Conservation (phyloP, 2,888 invertebrate species). For the Molanna angustata region DNA sequence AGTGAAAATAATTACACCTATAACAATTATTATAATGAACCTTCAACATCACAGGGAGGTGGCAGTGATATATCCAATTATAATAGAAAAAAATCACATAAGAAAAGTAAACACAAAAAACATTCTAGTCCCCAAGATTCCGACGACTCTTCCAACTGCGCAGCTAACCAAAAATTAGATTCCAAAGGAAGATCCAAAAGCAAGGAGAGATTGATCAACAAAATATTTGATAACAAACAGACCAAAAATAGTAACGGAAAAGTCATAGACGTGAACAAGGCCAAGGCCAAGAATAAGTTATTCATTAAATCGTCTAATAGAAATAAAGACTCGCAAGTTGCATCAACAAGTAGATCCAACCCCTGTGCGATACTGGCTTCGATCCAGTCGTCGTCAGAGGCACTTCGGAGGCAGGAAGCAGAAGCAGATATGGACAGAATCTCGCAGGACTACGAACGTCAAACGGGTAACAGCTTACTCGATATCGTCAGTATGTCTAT, state of each 20-base stretch:
- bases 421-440: not conserved
- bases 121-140: not conserved
- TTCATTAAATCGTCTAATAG: slow-evolving; percentile 4
- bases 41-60: slow-evolving; percentile 2
- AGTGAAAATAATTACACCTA: not conserved
- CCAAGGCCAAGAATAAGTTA: slow-evolving; percentile 21
- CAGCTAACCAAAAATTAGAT: slow-evolving; percentile 20
- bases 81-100: slow-evolving; percentile 18
- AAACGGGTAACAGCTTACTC: slow-evolving; percentile 12
- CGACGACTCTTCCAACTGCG: slow-evolving; percentile 5
- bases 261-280: slow-evolving; percentile 13
- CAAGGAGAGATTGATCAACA: slow-evolving; percentile 15
- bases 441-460: not conserved
- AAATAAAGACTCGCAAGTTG: not conserved
- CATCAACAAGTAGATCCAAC: slow-evolving; percentile 11
- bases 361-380: not conserved
- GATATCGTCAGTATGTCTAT: slow-evolving; percentile 21
- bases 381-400: not conserved
- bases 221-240: slow-evolving; percentile 17
- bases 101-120: slow-evolving; percentile 22
- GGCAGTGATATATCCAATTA: not conserved
- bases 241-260: slow-evolving; percentile 7
- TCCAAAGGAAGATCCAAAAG: slow-evolving; percentile 23
- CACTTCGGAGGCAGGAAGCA: not conserved
- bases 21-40: slow-evolving; percentile 1